Evolutionary conservation across 2,797 vertebrate genomes (phyloP).

Genomic region (Tangara arthus): DNA sequence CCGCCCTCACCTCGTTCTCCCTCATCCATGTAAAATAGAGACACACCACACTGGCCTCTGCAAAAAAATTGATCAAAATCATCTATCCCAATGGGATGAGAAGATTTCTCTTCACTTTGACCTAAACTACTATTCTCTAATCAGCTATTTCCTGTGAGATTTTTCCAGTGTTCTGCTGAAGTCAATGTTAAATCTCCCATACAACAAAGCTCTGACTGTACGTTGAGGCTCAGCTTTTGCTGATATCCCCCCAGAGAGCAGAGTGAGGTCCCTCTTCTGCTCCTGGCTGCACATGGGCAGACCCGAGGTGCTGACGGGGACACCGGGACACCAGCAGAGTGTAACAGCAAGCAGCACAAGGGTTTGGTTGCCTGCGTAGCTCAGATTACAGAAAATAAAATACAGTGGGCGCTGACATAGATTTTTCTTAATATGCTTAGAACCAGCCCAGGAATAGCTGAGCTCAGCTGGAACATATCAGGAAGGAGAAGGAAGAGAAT

Average conservation of each 20-base stretch:
- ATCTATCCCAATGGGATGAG: slow-evolving; percentile 64
- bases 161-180: slow-evolving; percentile 10
- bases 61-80: slow-evolving; percentile 67
- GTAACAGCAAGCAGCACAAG: not conserved
- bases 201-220: not conserved
- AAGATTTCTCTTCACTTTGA: slow-evolving; percentile 52
- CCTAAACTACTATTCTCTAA: not conserved
- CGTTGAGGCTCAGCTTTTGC: not conserved
- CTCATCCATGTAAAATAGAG: slow-evolving; percentile 61
- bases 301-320: fast-evolving
- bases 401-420: not conserved
- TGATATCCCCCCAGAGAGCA: not conserved
- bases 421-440: slow-evolving; percentile 33
- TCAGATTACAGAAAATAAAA: not conserved
- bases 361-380: not conserved
- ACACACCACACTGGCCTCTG: slow-evolving; percentile 42
- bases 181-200: not conserved
- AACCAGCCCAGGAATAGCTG: slow-evolving; percentile 55
- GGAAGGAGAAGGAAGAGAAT: slow-evolving; percentile 63
- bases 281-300: not conserved
- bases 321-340: not conserved
- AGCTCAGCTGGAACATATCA: slow-evolving; percentile 55
- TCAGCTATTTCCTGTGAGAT: not conserved
- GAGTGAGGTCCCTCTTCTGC: not conserved
- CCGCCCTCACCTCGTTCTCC: slow-evolving; percentile 23